These are phyloP conservation scores for Urosaurus nigricauda DNA, from an alignment of 2,797 vertebrate species.

Conservation along the genomic window DNA sequence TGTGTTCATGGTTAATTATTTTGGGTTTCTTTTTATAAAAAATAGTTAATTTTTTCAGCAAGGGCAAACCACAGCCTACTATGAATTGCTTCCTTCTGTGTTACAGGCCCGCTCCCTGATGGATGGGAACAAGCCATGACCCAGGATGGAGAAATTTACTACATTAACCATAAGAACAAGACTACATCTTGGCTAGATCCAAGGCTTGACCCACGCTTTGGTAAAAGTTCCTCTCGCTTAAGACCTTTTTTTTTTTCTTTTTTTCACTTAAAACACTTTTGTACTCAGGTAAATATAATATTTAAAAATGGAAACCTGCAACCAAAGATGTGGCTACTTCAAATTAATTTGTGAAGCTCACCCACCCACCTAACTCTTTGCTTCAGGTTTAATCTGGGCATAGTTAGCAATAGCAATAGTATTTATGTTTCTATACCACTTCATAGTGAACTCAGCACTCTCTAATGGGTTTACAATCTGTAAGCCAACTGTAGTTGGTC, in stretches of 20 bases:
- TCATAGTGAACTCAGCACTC: no score
- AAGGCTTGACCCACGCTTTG: slow-evolving; percentile 95
- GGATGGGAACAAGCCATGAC: slow-evolving; percentile 99
- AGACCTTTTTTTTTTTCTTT: slow-evolving; percentile 69
- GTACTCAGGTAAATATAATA: slow-evolving; percentile 2
- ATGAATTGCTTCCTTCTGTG: slow-evolving; percentile 79
- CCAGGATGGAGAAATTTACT: slow-evolving; percentile 98
- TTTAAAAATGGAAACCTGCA: not conserved
- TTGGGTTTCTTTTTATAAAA: slow-evolving; percentile 56
- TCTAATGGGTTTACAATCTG: no score
- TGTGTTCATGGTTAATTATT: slow-evolving; percentile 74
- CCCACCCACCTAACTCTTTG: not conserved
- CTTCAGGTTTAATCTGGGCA: not conserved
- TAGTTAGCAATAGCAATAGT: not conserved
- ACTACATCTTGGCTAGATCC: slow-evolving; percentile 99
- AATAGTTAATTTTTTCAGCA: slow-evolving; percentile 66
- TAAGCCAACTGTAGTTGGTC: not conserved
- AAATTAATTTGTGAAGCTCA: slow-evolving; percentile 6
- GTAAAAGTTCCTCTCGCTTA: slow-evolving; percentile 87
- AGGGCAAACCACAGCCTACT: slow-evolving; percentile 73
- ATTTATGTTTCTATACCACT: no score
- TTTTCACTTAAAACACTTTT: slow-evolving; percentile 60
- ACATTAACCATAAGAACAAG: slow-evolving; percentile 99
- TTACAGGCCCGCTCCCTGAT: slow-evolving; percentile 95
- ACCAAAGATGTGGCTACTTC: slow-evolving; percentile 9